Evolutionary conservation across 2,113 vertebrate genomes (phyloP).

Genomic region (Caretta caretta): DNA sequence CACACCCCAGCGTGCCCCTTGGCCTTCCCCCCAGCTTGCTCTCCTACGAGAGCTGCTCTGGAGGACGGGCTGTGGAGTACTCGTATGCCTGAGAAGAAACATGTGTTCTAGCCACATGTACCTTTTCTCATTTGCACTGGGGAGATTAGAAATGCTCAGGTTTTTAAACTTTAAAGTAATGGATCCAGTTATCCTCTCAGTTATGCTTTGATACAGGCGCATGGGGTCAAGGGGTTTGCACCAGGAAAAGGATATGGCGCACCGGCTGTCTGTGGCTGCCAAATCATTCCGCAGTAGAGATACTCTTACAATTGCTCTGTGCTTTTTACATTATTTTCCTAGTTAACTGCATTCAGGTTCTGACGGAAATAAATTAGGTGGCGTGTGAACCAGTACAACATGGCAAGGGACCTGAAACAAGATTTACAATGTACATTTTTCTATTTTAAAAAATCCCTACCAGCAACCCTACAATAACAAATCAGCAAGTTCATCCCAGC

Average conservation of each 20-base stretch:
- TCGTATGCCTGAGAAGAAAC: rapidly evolving
- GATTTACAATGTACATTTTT: neutral
- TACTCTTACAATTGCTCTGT: neutral
- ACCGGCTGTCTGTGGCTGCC: neutral
- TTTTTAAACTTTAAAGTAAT: neutral
- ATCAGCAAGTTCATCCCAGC: neutral
- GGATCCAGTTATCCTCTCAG: neutral
- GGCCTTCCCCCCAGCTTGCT: neutral
- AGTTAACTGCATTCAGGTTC: neutral
- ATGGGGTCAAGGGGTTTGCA: neutral
- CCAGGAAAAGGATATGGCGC: neutral
- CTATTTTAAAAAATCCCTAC: neutral
- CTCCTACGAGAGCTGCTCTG: neutral
- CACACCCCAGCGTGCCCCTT: neutral
- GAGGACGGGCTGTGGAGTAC: neutral
- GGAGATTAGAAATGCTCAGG: neutral
- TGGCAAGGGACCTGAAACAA: neutral
- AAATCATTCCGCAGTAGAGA: neutral
- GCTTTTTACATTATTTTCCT: neutral
- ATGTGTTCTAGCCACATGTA: rapidly evolving
- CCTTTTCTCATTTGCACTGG: neutral
- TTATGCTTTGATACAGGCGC: neutral
- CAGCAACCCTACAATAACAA: neutral
- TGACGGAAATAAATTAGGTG: neutral
- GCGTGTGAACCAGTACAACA: neutral